Conservation (phyloP, 2,888 invertebrate genomes). For the Luperina nickerlii region DNA sequence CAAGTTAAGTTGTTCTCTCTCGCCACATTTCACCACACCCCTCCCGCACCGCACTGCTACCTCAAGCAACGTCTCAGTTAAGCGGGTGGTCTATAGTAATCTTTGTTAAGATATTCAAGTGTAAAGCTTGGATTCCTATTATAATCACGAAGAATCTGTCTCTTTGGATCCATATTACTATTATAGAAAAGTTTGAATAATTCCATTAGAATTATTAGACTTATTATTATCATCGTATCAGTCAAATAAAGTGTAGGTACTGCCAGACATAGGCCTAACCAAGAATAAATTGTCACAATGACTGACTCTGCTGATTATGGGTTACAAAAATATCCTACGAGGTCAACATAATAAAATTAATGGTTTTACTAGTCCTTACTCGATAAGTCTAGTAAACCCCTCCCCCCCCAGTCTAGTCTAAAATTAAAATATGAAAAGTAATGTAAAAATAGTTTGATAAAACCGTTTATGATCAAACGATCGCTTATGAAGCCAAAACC, state of each 20-base stretch:
- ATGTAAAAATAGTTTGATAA: conserved; percentile 7
- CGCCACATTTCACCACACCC: no score
- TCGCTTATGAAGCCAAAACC: conserved; percentile 45
- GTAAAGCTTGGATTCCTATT: not conserved
- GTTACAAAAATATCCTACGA: not conserved
- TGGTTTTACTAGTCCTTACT: not conserved
- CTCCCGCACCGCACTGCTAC: no score
- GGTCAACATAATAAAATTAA: not conserved
- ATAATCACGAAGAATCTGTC: not conserved
- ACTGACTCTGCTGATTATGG: not conserved
- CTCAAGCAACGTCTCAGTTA: no score
- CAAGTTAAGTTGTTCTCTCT: no score
- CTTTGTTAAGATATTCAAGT: not conserved
- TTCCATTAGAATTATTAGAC: no score
- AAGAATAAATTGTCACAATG: not conserved
- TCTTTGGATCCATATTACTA: not conserved
- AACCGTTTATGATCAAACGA: conserved; percentile 49
- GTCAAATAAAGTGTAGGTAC: not conserved
- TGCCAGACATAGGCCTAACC: not conserved
- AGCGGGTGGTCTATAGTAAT: no score
- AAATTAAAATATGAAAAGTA: conserved; percentile 24
- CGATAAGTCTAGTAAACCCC: no score
- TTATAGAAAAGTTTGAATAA: not conserved
- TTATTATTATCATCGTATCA: not conserved
- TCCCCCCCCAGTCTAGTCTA: no score